Evolutionary conservation across 37 sponge, comb jelly and placozoan species (phyloP), one percentile per base, ranked within the genome.

Genomic region (Geodia barretti): DNA sequence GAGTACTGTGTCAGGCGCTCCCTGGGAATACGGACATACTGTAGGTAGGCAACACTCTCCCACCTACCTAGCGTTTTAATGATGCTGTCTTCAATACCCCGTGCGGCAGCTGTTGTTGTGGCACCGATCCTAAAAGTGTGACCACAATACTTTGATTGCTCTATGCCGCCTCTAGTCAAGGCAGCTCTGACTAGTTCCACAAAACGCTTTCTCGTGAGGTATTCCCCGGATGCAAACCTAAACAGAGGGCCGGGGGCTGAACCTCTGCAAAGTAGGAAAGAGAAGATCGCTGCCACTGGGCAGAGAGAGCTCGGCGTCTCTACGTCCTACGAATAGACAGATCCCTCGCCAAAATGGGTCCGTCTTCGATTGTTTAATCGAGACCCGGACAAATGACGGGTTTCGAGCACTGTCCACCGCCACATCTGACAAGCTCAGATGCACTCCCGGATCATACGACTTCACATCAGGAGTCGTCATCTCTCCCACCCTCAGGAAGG

Each of bases 321-420:
- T n/a, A n/a, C 69, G 47, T 3, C 84, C 84, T 5, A 84, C 20
- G n/a, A 37, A 75, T 3, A 84, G 39, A 28, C 26, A 26, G 24
- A 84, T 58, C 1, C 84, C 84, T 61, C 26, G 23, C 5, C 77
- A 33, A 75, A 84, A 84, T 9, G 84, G 84, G 74, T 86, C 85
- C 28, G 86, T 79, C 41, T 79, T 79, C 4, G 74, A 79, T 62
- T 37, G 75, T 34, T 83, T 83, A 26, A 84, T 69, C 3, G 62
- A 26, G 1, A 84, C 62, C 30, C 23, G 47, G 29, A 77, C 4
- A 25, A 38, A 60, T 19, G 84, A n/a, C 4, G 84, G 76, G 2
- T 32, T 29, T 5, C 25, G 1, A 3, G 5, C 38, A 35, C 28
- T 39, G 60, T 83, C 84, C 60, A 83, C 35, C 0, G 84, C 65